These are phyloP conservation scores for Knipowitschia caucasica DNA, from an alignment of 2,797 vertebrate species.

Conservation along the genomic window DNA sequence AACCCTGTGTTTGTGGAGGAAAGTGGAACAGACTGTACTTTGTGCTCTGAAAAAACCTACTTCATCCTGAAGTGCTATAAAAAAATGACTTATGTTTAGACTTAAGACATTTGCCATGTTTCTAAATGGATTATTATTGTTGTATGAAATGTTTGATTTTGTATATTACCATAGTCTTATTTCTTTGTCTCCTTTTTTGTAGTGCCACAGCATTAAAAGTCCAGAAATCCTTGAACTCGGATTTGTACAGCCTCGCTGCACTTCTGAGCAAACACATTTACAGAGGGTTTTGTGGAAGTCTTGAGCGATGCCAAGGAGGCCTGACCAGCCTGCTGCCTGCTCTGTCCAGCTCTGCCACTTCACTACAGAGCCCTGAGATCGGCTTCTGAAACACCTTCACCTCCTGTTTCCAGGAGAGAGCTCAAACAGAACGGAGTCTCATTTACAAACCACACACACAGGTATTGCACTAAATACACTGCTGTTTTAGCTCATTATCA, in stretches of 20 bases:
- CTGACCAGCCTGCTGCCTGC: conserved; percentile 79
- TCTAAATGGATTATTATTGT: neutral
- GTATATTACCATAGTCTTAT: neutral
- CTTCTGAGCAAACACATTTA: conserved; percentile 17
- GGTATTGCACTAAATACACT: conserved; percentile 68
- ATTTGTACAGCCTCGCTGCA: conserved; percentile 52
- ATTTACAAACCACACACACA: conserved; percentile 79
- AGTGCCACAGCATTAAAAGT: conserved; percentile 91
- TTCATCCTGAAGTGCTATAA: neutral
- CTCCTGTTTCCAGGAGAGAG: conserved; percentile 78
- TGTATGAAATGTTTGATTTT: neutral
- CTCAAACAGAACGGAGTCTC: conserved; percentile 78
- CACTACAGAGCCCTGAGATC: conserved; percentile 87
- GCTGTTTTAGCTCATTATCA: neutral
- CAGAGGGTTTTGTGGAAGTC: conserved; percentile 77
- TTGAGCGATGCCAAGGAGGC: conserved; percentile 94
- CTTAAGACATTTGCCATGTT: too few species aligned
- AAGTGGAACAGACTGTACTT: conserved; percentile 59
- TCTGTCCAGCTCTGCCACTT: conserved; percentile 85
- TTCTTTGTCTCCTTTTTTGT: conserved; percentile 25
- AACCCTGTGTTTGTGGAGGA: conserved; percentile 40
- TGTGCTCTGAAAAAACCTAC: conserved; percentile 29
- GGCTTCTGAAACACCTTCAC: conserved; percentile 80
- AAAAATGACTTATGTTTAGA: neutral
- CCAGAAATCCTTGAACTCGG: conserved; percentile 80